Base-by-base conservation (phyloP, 2,888 invertebrate species). In the Fissipunctia ypsillon region DNA sequence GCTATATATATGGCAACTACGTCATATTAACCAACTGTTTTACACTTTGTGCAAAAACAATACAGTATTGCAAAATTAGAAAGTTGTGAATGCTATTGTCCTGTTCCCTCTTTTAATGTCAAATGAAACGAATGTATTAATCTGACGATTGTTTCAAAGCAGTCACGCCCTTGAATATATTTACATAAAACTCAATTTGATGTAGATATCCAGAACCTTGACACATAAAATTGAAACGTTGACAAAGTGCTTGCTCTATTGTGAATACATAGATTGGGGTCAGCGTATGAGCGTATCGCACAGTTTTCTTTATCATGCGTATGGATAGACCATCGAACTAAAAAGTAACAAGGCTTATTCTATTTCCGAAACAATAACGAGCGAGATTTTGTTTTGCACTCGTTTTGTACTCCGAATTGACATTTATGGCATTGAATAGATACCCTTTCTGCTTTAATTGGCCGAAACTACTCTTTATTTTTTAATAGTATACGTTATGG, bases 121-220 rank as follows among this genome's bases (percentile, higher is more conserved):
- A 67, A 70, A 67, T 64, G 35, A 63, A 65, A 70, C 31, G 35
- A 50, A 78, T 60, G 22, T 73, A 74, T 69, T 68, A 76, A 56
- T 59, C 59, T 50, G 48, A 50, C 35, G 52, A 72, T 78, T 74
- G 77, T 76, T 72, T 76, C 57, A 52, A 65, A 66, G 60, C 54
- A 56, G 64, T 59, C n/a, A 61, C 67, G 76, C 57, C 63, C 75
- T 77, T 81, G 83, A 79, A 82, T 83, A 77, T 80, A 80, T 82
- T 81, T 57, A 79, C 77, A 81, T 80, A 82, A 76, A 75, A 80
- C 70, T 73, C 61, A 64, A 65, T 76, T 84, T 76, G 67, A 52
- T 74, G 77, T 78, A 65, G 74, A 65, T 83, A 81, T 78, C 71
- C n/a, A n/a, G 12, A 67, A 76, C 87, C 84, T 84, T 87, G 87